phyloP scores from a whole-genome alignment of 2,113 vertebrate species.

The Microcebus ravelobensis region DNA sequence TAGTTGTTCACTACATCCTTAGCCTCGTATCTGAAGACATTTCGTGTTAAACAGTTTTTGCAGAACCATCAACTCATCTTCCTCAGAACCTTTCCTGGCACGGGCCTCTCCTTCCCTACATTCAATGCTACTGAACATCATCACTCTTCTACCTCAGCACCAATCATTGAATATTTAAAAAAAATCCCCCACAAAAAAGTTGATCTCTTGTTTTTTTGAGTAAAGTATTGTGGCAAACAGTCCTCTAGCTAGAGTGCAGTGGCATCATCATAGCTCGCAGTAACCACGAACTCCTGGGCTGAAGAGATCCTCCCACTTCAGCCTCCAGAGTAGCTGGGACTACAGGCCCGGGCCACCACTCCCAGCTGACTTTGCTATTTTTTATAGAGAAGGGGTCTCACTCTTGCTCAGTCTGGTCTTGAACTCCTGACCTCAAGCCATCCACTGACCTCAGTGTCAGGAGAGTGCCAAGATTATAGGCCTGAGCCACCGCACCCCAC shows the following conservation, averaged over 20 bases:
- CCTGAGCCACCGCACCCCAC: neutral
- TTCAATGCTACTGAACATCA: neutral
- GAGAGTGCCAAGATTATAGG: neutral
- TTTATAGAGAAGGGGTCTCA: neutral
- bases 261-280: neutral
- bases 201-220: neutral
- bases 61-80: neutral
- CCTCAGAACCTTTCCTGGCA: neutral
- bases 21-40: neutral
- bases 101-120: neutral
- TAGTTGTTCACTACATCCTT: neutral
- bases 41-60: neutral
- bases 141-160: neutral
- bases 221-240: no score
- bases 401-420: no score
- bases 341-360: neutral
- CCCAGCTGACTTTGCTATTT: neutral
- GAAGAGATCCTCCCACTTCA: neutral
- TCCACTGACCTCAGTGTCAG: fast-evolving
- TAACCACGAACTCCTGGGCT: neutral
- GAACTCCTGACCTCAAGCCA: neutral
- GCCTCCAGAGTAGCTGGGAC: neutral
- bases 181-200: neutral
- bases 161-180: neutral
- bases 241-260: neutral